Evolutionary conservation across 2,888 invertebrate species (phyloP).

Genomic region (Cerceris rybyensis): DNA sequence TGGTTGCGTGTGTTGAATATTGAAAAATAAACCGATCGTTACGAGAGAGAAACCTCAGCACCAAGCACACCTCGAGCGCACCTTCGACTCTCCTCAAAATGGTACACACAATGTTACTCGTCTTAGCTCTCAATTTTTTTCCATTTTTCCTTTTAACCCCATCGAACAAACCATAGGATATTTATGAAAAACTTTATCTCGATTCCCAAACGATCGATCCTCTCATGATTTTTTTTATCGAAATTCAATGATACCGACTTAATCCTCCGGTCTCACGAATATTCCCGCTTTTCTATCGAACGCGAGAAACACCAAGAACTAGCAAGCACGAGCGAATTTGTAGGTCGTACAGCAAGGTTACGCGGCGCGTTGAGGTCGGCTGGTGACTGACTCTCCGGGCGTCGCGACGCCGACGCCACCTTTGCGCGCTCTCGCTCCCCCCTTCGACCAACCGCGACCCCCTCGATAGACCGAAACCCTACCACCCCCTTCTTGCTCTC

Average conservation of each 20-base stretch:
- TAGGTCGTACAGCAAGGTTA: conserved; percentile 62
- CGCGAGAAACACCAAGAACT: conserved; percentile 15
- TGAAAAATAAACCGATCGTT: no score
- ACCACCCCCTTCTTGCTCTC: conserved; percentile 9
- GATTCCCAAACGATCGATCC: background rate
- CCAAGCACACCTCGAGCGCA: background rate
- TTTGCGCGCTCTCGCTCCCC: conserved; percentile 65
- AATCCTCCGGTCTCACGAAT: no score
- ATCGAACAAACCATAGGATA: background rate
- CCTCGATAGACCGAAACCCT: conserved; percentile 40
- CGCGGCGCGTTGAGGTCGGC: conserved; percentile 78
- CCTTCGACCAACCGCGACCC: conserved; percentile 59
- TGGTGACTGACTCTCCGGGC: conserved; percentile 80
- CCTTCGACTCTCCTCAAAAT: background rate
- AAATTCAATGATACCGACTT: background rate
- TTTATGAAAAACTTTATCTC: no score
- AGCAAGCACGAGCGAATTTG: conserved; percentile 17
- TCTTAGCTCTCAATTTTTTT: background rate
- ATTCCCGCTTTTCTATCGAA: background rate
- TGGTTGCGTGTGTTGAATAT: background rate
- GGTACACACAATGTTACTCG: background rate
- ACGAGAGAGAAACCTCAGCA: no score
- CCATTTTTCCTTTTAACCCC: background rate
- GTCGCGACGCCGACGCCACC: conserved; percentile 81
- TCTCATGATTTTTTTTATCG: background rate